A percentile compares a stretch with the other conserved stretches of the same genome.
Conservation (phyloP, 2,113 vertebrate genomes). For the Phodopus roborovskii region DNA sequence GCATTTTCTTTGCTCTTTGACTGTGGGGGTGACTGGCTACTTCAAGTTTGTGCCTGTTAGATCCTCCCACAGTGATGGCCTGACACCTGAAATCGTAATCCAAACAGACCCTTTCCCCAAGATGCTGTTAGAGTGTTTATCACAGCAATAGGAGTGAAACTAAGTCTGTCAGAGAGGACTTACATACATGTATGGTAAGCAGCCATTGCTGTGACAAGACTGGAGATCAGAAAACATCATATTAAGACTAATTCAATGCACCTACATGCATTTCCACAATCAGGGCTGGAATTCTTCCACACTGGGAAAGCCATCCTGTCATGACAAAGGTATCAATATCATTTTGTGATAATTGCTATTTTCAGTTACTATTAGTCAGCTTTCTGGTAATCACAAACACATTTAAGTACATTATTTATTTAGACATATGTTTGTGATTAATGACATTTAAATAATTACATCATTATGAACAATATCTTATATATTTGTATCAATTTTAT, state of each 20-base stretch:
- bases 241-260: background rate
- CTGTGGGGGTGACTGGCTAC: background rate
- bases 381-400: constrained; percentile 24
- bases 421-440: constrained; percentile 15
- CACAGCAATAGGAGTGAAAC: background rate
- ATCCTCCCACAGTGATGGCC: background rate
- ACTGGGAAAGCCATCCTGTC: background rate
- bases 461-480: background rate
- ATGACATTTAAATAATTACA: background rate
- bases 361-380: background rate
- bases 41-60: background rate
- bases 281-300: background rate
- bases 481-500: constrained; percentile 38
- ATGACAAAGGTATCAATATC: background rate
- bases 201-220: background rate
- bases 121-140: background rate
- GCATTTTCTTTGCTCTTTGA: background rate
- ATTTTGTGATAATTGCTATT: background rate
- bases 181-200: background rate
- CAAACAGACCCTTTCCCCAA: background rate
- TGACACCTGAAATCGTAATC: background rate
- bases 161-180: background rate
- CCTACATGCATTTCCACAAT: background rate
- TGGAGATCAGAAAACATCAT: background rate
- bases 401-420: background rate